Evolutionary conservation across 2,888 invertebrate genomes (phyloP).

Genomic region (Andricus quercusramuli): DNA sequence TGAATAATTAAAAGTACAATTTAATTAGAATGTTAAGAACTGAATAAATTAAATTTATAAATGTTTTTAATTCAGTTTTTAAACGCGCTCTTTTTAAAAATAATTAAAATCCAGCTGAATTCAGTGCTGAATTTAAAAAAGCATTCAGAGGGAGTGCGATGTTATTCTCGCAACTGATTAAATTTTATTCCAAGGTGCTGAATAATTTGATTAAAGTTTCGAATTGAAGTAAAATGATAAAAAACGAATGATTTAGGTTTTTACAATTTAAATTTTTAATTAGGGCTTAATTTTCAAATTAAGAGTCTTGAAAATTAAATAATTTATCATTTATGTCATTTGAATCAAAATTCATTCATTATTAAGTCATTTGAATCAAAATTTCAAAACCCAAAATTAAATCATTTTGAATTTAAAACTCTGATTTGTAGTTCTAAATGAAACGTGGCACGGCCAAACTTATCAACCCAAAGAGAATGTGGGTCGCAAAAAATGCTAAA

Average conservation of each 20-base stretch:
- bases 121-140: constrained; percentile 16
- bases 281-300: background rate
- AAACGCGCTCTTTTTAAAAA: background rate
- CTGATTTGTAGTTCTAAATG: too few species aligned
- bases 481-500: too few species aligned
- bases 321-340: background rate
- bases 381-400: too few species aligned
- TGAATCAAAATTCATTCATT: background rate
- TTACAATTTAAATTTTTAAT: background rate
- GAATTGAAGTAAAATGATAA: background rate
- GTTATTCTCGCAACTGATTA: background rate
- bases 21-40: background rate
- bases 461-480: too few species aligned
- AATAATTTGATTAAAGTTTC: constrained; percentile 12
- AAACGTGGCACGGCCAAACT: too few species aligned
- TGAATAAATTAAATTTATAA: background rate
- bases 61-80: background rate
- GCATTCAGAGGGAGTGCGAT: background rate
- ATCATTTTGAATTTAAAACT: too few species aligned
- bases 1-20: background rate
- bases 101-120: background rate
- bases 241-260: too few species aligned
- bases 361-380: too few species aligned
- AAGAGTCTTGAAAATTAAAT: background rate
- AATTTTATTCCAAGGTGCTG: constrained; percentile 1